These are phyloP conservation scores for Vombatus ursinus DNA, from an alignment of 2,113 vertebrate genomes.

Conservation along the genomic window DNA sequence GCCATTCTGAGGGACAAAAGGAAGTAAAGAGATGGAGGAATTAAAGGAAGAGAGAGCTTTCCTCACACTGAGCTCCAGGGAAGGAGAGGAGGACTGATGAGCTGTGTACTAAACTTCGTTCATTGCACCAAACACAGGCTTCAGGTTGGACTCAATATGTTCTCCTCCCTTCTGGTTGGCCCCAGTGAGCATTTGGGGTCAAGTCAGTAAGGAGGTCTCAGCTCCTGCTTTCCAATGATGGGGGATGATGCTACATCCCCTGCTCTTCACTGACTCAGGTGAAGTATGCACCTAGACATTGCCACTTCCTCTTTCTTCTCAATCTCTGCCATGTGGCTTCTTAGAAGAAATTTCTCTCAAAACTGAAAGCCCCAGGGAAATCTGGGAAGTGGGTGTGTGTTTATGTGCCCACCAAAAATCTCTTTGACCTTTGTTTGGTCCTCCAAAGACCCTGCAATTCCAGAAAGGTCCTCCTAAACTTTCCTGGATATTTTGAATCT, in stretches of 20 bases:
- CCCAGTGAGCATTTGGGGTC: neutral
- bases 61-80: neutral
- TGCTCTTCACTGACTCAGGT: too few species aligned
- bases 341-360: neutral
- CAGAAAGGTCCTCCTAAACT: too few species aligned
- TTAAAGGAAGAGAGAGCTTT: neutral
- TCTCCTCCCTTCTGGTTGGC: neutral
- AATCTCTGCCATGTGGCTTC: too few species aligned
- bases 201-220: neutral
- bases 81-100: neutral
- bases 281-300: neutral
- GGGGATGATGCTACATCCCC: neutral
- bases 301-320: neutral
- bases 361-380: neutral
- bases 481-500: neutral
- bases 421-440: neutral
- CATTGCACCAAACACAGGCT: neutral
- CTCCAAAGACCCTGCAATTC: too few species aligned
- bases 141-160: neutral
- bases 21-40: neutral
- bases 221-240: neutral
- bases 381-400: neutral
- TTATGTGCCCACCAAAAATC: neutral
- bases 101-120: neutral
- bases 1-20: neutral